Base-by-base conservation (phyloP, 2,797 vertebrate species). In the Myripristis jacobus region DNA sequence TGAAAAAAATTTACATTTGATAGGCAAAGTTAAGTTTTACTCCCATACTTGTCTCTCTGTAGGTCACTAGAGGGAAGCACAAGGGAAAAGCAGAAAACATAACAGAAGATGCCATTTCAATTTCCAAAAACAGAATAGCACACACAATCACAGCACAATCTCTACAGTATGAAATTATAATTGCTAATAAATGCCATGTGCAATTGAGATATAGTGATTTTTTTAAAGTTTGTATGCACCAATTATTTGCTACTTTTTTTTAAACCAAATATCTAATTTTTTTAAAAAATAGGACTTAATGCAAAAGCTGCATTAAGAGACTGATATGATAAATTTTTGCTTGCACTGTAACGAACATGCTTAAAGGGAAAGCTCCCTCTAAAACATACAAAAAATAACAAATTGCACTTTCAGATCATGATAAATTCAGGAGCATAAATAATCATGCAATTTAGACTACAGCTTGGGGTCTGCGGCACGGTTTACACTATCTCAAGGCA, bases 11-110 rank as follows among this genome's bases (percentile, higher is more conserved):
- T 99, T 99, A 98, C 97, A 98, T 98, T 98, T 97, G 97, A 98
- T 98, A 99, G 96, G 97, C 96, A 98, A 98, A 98, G 97, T 98
- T 98, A 99, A 98, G 97, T 98, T 97, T 97, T 95, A 98, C 97
- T 98, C 96, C 96, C 98, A 98, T 99, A 99, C 97, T 99, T 99
- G 98, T 99, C 97, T 99, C 98, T 99, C 98, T 98, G 97, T 97
- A 99, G 97, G 96, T 98, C 96, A 97, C 98, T 99, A 98, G 95
- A 97, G 95, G 96, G 93, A 95, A 96, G 97, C 97, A 94, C 94
- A 96, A 91, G 94, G 95, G 94, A 90, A 83, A 95, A 96, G 94
- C 94, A 95, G 95, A 95, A 91, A 94, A 95, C 94, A 96, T 87
- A 85, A 91, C 81, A 93, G 76, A 90, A 87, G 78, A 95, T 94